A percentile compares a stretch with the other conserved stretches of the same genome.
Evolutionary conservation across 2,888 invertebrate species (phyloP).

Genomic region (Nineta flava): DNA sequence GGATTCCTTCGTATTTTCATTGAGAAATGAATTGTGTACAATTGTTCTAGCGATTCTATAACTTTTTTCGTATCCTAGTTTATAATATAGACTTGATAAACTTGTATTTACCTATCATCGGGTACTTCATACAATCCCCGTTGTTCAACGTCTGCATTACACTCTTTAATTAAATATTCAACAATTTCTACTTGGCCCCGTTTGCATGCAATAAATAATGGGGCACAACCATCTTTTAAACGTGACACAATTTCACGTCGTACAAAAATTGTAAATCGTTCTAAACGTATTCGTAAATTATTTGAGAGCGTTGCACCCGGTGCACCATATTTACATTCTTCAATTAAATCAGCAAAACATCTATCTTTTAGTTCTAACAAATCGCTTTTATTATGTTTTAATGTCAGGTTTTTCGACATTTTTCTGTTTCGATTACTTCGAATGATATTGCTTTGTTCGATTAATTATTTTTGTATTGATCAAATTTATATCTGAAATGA

Average conservation of each 20-base stretch:
- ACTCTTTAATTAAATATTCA: slow-evolving; percentile 68
- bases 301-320: slow-evolving; percentile 51
- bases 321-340: slow-evolving; percentile 47
- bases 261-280: slow-evolving; percentile 38
- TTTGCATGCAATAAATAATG: slow-evolving; percentile 63
- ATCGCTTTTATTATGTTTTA: slow-evolving; percentile 20
- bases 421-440: too few relatives aligned
- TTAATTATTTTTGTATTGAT: too few relatives aligned
- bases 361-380: slow-evolving; percentile 28
- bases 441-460: too few relatives aligned
- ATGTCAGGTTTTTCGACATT: slow-evolving; percentile 19
- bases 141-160: slow-evolving; percentile 74
- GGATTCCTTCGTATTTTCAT: too few relatives aligned
- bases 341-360: slow-evolving; percentile 43
- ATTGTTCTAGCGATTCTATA: too few relatives aligned
- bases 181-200: slow-evolving; percentile 70
- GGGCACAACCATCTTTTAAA: slow-evolving; percentile 60
- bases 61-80: too few relatives aligned
- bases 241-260: slow-evolving; percentile 53
- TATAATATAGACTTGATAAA: too few relatives aligned
- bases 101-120: slow-evolving; percentile 41
- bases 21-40: too few relatives aligned
- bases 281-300: slow-evolving; percentile 34
- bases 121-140: slow-evolving; percentile 70
- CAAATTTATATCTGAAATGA: too few relatives aligned